Conservation (phyloP, 2,888 invertebrate genomes). For the Bugula neritina region DNA sequence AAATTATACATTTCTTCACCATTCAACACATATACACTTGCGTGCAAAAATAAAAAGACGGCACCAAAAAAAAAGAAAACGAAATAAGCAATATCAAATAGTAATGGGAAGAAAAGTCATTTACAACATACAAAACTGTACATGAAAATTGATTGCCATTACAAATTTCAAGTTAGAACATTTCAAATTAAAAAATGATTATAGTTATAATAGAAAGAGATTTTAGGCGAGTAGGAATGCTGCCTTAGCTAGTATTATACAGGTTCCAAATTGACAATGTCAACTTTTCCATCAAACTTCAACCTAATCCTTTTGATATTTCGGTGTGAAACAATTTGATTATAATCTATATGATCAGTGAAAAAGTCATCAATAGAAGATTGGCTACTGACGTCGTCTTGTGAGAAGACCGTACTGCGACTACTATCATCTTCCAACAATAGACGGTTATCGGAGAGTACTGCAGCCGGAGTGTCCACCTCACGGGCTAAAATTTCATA, state of each 20-base stretch:
- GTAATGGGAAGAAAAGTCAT: not conserved
- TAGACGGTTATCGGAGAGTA: not conserved
- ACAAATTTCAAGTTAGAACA: not conserved
- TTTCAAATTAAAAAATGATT: no score
- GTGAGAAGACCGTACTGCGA: conserved; percentile 8
- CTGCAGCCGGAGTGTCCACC: not conserved
- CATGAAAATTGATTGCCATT: not conserved
- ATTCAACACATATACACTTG: not conserved
- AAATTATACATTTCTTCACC: no score
- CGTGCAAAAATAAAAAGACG: not conserved
- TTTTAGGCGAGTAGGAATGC: not conserved
- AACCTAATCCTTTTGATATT: not conserved
- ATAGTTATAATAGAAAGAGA: conserved; percentile 15
- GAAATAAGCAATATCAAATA: not conserved
- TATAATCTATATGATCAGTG: not conserved
- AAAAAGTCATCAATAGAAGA: conserved; percentile 6
- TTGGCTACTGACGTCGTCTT: conserved; percentile 22
- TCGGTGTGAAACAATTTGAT: not conserved
- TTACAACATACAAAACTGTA: not conserved
- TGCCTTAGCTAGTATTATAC: not conserved
- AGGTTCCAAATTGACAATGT: conserved; percentile 12
- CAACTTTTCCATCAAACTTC: conserved; percentile 21
- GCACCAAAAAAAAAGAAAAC: not conserved
- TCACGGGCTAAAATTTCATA: not conserved
- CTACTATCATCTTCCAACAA: not conserved